A percentile compares a stretch with the other conserved stretches of the same genome.
These are phyloP conservation scores for Trematomus bernacchii DNA, from an alignment of 2,797 vertebrate genomes.

Conservation along the genomic window DNA sequence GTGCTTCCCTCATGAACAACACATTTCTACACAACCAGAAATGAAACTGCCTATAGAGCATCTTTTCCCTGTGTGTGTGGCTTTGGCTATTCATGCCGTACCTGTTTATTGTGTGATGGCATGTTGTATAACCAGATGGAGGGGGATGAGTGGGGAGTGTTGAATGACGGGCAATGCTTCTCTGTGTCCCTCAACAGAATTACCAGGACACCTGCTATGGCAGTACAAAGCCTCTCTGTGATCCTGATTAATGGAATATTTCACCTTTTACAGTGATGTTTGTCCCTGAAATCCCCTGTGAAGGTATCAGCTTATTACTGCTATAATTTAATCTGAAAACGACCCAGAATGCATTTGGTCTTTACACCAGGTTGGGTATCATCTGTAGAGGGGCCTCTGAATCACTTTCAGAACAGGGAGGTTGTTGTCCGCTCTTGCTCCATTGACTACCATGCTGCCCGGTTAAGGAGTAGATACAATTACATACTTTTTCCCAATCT, in stretches of 20 bases:
- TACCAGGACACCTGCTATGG: conserved; percentile 61
- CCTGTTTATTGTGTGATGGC: conserved; percentile 51
- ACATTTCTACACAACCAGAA: neutral
- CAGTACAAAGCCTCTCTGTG: conserved; percentile 72
- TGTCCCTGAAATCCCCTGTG: conserved; percentile 54
- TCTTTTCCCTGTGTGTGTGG: conserved; percentile 30
- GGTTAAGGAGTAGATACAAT: conserved; percentile 56
- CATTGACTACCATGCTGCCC: conserved; percentile 36
- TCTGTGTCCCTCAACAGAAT: conserved; percentile 47
- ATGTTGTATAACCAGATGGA: conserved; percentile 53
- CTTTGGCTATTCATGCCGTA: conserved; percentile 27
- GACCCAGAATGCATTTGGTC: conserved; percentile 21
- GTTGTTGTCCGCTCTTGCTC: conserved; percentile 45
- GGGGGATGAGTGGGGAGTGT: conserved; percentile 33
- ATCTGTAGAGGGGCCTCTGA: conserved; percentile 26
- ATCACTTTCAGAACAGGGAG: conserved; percentile 42
- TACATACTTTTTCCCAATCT: conserved; percentile 54
- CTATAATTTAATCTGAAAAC: neutral
- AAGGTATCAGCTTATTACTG: conserved; percentile 58
- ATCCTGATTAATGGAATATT: conserved; percentile 65
- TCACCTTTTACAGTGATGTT: conserved; percentile 50
- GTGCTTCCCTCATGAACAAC: neutral
- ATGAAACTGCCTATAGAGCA: conserved; percentile 1
- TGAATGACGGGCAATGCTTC: conserved; percentile 45
- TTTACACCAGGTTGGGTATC: conserved; percentile 11